Percentiles rank a stretch among this genome's conserved stretches.
Evolutionary conservation across 2,797 vertebrate genomes (phyloP).

Genomic region (Ceyx erithaca): DNA sequence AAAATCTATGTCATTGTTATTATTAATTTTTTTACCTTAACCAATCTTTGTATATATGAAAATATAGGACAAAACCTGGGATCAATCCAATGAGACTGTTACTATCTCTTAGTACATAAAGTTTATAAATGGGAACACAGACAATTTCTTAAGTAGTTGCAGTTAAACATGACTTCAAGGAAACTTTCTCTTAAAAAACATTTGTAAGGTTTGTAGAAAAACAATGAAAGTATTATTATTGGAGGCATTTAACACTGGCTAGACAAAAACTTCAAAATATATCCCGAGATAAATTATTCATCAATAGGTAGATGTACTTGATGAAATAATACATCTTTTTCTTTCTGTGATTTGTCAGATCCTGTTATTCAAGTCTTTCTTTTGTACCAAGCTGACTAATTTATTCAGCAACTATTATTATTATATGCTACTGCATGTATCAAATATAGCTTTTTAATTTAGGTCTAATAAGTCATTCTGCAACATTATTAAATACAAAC

Average conservation of each 20-base stretch:
- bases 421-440: slow-evolving; percentile 26
- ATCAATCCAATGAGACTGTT: not conserved
- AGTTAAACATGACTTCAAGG: not conserved
- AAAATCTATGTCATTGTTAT: not conserved
- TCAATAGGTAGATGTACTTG: not conserved
- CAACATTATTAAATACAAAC: slow-evolving; percentile 65
- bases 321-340: not conserved
- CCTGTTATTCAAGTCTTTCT: not conserved
- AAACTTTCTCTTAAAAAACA: not conserved
- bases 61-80: not conserved
- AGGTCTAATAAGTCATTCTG: slow-evolving; percentile 43
- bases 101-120: not conserved
- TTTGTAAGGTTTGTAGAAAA: not conserved
- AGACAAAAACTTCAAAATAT: not conserved
- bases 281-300: slow-evolving; percentile 10
- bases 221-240: not conserved
- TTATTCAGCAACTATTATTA: slow-evolving; percentile 43
- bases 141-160: not conserved
- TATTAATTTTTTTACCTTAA: not conserved
- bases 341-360: not conserved
- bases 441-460: slow-evolving; percentile 52
- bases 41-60: not conserved
- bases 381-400: not conserved
- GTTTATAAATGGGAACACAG: not conserved
- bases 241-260: slow-evolving; percentile 18